Conservation (phyloP, 2,113 vertebrate genomes). For the Cyphomyrus plagiostoma region DNA sequence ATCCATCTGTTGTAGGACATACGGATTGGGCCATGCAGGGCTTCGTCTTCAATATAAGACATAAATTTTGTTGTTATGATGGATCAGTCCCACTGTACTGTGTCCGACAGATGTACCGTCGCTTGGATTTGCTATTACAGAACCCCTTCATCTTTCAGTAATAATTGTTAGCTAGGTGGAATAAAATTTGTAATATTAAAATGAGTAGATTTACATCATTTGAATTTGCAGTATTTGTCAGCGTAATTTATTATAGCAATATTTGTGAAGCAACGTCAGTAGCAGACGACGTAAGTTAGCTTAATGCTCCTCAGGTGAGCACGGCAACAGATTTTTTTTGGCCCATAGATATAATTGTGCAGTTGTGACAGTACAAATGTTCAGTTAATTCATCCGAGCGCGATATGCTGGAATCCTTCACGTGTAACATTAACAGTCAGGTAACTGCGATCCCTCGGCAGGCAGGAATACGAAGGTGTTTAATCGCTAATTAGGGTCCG, state of each 20-base stretch:
- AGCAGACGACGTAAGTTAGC: not conserved
- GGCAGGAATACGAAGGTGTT: not conserved
- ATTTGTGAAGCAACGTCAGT: not conserved
- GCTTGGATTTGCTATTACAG: not conserved
- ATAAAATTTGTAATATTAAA: not conserved
- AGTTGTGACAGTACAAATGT: not conserved
- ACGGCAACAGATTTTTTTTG: not conserved
- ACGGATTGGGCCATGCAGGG: not conserved
- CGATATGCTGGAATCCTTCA: not conserved
- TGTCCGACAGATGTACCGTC: not conserved
- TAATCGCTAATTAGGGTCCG: not conserved
- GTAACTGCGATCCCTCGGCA: not conserved
- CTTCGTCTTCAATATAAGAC: not conserved
- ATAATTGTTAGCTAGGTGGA: not conserved
- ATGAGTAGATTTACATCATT: not conserved
- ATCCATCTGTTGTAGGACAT: constrained; percentile 4
- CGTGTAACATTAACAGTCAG: not conserved
- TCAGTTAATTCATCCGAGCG: not conserved
- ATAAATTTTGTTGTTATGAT: not conserved
- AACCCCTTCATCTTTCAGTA: not conserved
- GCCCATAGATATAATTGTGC: not conserved
- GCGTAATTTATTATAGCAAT: not conserved
- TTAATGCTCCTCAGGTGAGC: not conserved
- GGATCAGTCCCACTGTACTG: not conserved
- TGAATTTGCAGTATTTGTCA: not conserved